Conservation (phyloP, 2,113 vertebrate species). For the Sapajus apella region DNA sequence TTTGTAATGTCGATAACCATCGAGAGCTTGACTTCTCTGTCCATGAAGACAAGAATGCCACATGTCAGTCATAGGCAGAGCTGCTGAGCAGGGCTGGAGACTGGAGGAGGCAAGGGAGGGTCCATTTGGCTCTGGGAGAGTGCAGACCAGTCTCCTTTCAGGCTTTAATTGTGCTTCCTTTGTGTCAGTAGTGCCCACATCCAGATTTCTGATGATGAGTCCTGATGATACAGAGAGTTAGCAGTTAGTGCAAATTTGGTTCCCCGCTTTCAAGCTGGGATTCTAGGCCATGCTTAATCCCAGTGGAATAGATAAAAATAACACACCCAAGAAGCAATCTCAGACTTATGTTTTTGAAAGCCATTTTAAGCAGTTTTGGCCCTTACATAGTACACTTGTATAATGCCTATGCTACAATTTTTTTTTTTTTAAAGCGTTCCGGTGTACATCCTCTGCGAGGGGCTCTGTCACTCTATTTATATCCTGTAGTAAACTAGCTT, state of each 20-base stretch:
- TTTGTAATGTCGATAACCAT: conserved; percentile 96
- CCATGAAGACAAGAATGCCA: conserved; percentile 94
- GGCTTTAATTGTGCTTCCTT: conserved; percentile 59
- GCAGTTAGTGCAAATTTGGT: conserved; percentile 75
- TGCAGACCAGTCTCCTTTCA: not conserved
- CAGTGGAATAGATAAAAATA: conserved; percentile 82
- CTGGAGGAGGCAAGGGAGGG: conserved; percentile 69
- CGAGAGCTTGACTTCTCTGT: conserved; percentile 89
- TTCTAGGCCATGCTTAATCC: conserved; percentile 79
- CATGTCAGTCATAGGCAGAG: conserved; percentile 90
- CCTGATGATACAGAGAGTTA: conserved; percentile 63
- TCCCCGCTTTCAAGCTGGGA: conserved; percentile 78
- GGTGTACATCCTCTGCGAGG: not conserved
- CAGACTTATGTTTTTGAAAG: conserved; percentile 73
- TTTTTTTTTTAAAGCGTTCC: not conserved
- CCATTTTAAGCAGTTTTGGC: conserved; percentile 75
- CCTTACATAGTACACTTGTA: not conserved
- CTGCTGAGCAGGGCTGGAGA: conserved; percentile 73
- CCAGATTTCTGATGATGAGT: conserved; percentile 40
- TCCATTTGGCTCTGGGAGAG: conserved; percentile 56
- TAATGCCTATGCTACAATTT: conserved; percentile 11
- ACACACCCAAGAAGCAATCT: conserved; percentile 74
- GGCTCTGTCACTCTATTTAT: conserved; percentile 31
- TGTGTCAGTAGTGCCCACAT: conserved; percentile 58
- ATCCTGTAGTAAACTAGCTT: not conserved